phyloP scores from a whole-genome alignment of 2,888 invertebrate genomes.

The Scaptomyza caliginosa region DNA sequence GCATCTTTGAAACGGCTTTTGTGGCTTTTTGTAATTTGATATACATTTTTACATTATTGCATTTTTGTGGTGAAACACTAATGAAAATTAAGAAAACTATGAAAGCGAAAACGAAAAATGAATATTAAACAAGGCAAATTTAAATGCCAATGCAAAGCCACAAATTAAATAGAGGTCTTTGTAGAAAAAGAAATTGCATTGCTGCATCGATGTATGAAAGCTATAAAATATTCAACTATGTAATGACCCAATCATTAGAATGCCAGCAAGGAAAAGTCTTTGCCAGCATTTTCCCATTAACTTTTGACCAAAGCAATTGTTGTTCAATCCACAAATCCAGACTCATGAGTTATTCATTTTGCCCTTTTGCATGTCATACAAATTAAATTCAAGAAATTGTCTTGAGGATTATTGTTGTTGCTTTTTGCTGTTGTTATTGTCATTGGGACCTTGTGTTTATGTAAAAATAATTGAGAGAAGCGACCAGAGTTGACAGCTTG shows the following conservation, averaged over 20 bases:
- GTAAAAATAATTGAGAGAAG: slow-evolving; percentile 54
- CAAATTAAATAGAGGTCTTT: not conserved
- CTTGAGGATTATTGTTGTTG: slow-evolving; percentile 1
- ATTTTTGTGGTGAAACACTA: slow-evolving; percentile 14
- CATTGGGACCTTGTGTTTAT: slow-evolving; percentile 36
- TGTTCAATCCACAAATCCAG: slow-evolving; percentile 10
- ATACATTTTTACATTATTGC: not conserved
- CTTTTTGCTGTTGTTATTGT: slow-evolving; percentile 6
- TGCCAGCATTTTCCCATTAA: not conserved
- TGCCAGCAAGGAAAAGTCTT: not conserved
- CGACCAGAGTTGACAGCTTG: slow-evolving; percentile 43
- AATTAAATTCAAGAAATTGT: slow-evolving; percentile 31
- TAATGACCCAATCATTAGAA: not conserved
- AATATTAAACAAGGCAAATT: not conserved
- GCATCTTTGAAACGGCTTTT: slow-evolving; percentile 11
- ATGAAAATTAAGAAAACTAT: not conserved
- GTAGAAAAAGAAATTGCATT: not conserved
- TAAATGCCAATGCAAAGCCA: not conserved
- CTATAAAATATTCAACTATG: not conserved
- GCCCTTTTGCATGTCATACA: slow-evolving; percentile 21
- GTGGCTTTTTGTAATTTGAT: slow-evolving; percentile 17
- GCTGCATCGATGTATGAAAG: not conserved
- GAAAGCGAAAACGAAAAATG: not conserved
- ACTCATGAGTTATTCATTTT: slow-evolving; percentile 46
- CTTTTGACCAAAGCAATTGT: not conserved